A percentile compares a stretch with the other conserved stretches of the same genome.
phyloP scores from a whole-genome alignment of 2,888 invertebrate species.

The Epiblema foenella region DNA sequence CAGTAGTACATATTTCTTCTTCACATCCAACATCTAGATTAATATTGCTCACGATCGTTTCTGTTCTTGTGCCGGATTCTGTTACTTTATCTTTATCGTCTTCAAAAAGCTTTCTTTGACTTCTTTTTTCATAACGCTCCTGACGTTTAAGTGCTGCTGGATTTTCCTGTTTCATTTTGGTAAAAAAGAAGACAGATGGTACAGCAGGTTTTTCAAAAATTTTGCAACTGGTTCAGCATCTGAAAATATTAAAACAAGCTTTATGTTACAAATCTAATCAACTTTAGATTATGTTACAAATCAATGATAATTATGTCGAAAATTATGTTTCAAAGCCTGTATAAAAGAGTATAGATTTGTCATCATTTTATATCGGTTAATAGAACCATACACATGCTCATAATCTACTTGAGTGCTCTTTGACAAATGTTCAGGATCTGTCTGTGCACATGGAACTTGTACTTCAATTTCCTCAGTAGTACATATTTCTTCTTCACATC shows the following conservation, averaged over 20 bases:
- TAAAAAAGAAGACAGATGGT: constrained; percentile 25
- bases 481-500: constrained; percentile 15
- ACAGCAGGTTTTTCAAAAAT: constrained; percentile 29
- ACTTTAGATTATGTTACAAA: too few relatives aligned
- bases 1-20: constrained; percentile 10
- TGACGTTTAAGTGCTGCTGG: constrained; percentile 14
- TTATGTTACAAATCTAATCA: too few relatives aligned
- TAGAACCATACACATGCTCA: constrained; percentile 11
- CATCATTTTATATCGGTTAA: constrained; percentile 28
- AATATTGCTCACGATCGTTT: background rate
- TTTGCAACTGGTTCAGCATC: constrained; percentile 9
- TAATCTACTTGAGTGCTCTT: constrained; percentile 13
- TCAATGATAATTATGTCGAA: too few relatives aligned
- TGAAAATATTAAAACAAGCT: background rate
- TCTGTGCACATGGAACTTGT: background rate
- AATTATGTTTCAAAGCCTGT: constrained; percentile 38
- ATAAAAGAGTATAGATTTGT: constrained; percentile 17
- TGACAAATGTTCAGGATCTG: background rate
- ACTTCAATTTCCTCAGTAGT: background rate
- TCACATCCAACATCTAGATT: constrained; percentile 11
- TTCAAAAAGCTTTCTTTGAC: constrained; percentile 12
- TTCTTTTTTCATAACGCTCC: constrained; percentile 16
- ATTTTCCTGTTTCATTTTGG: background rate
- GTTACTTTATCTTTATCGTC: background rate
- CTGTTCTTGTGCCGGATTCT: background rate